Conservation (phyloP, 2,797 vertebrate species). For the Ceyx erithaca region DNA sequence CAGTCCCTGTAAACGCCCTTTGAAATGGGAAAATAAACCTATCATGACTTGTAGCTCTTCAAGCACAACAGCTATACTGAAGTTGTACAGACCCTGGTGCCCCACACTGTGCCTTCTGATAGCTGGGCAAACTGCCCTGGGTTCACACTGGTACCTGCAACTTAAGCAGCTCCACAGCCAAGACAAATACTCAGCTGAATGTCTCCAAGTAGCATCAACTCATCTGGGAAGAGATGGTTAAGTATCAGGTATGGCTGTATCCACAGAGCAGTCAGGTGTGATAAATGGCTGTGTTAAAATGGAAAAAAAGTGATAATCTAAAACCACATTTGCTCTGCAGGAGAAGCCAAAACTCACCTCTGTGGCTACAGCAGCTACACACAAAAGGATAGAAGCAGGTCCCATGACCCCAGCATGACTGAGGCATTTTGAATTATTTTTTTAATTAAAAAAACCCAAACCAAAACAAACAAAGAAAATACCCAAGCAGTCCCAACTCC, state of each 20-base stretch:
- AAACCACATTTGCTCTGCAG: neutral
- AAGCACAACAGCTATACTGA: too few relatives aligned
- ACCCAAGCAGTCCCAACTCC: neutral
- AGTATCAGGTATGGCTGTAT: neutral
- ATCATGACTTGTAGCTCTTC: too few relatives aligned
- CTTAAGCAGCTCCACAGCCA: too few relatives aligned
- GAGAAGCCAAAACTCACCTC: neutral
- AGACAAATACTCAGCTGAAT: too few relatives aligned
- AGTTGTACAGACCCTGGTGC: too few relatives aligned
- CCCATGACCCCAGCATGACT: neutral
- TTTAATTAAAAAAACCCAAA: neutral
- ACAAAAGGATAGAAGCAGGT: neutral
- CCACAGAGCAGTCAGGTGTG: neutral
- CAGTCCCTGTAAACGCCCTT: too few relatives aligned
- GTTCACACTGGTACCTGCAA: too few relatives aligned
- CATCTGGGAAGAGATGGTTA: neutral
- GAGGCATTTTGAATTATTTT: neutral
- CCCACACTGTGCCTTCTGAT: too few relatives aligned
- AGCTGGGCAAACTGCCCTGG: too few relatives aligned
- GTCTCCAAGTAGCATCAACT: neutral
- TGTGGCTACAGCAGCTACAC: neutral
- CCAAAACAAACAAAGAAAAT: too few relatives aligned
- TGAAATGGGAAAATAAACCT: too few relatives aligned
- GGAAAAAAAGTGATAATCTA: neutral
- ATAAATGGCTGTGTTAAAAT: neutral